Evolutionary conservation across 1,140 invertebrate species (phyloP).

Genomic region (Neodiprion pinetum): DNA sequence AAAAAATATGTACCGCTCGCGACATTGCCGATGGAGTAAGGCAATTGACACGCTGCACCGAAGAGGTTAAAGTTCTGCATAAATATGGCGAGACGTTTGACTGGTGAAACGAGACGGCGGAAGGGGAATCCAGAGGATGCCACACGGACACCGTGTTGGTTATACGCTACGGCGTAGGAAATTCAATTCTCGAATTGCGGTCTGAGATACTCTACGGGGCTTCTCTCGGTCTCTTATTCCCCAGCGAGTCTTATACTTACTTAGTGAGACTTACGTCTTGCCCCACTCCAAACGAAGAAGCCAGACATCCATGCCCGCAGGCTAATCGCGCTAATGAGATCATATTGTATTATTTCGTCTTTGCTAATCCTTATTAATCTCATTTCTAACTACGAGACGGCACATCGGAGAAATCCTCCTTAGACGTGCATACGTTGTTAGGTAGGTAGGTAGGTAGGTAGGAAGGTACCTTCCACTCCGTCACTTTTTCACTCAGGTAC

Average conservation of each 20-base stretch:
- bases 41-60: too few relatives aligned
- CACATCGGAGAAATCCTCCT: too few relatives aligned
- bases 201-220: constrained; percentile 49
- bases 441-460: too few relatives aligned
- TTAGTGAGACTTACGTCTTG: constrained; percentile 52
- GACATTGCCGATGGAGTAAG: too few relatives aligned
- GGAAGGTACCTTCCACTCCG: too few relatives aligned
- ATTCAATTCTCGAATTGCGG: constrained; percentile 55
- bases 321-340: constrained; percentile 62
- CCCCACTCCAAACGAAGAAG: constrained; percentile 42
- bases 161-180: constrained; percentile 34
- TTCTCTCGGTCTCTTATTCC: constrained; percentile 42
- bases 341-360: constrained; percentile 60
- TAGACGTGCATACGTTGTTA: too few relatives aligned
- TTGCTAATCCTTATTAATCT: constrained; percentile 61
- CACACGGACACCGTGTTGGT: not conserved
- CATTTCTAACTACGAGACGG: constrained; percentile 39
- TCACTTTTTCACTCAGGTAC: too few relatives aligned
- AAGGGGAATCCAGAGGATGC: not conserved
- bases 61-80: too few relatives aligned
- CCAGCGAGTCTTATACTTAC: constrained; percentile 53
- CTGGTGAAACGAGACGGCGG: too few relatives aligned
- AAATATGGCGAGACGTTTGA: too few relatives aligned
- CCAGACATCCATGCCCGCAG: constrained; percentile 55
- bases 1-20: too few relatives aligned